These are phyloP conservation scores for Clangula hyemalis DNA, from an alignment of 2,797 vertebrate genomes.

Conservation along the genomic window DNA sequence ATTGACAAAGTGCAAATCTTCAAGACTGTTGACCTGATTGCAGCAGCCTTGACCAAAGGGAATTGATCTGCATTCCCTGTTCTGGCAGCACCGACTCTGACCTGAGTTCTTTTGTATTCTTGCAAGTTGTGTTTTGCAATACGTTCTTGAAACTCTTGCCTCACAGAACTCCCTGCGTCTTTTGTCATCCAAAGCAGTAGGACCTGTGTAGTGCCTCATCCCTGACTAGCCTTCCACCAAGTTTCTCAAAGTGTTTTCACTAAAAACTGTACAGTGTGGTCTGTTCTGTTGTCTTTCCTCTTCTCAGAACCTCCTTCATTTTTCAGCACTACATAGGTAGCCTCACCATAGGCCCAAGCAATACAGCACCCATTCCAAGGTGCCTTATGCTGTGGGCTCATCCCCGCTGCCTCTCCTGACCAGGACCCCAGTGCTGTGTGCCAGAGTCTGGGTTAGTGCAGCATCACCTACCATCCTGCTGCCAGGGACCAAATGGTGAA, in stretches of 20 bases:
- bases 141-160: background rate
- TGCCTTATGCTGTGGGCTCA: background rate
- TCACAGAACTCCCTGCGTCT: accelerated
- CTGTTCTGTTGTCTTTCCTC: background rate
- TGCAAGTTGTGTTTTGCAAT: background rate
- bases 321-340: background rate
- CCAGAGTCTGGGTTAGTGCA: background rate
- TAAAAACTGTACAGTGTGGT: background rate
- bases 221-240: background rate
- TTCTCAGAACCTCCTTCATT: background rate
- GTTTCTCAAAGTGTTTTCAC: background rate
- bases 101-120: background rate
- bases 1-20: slow-evolving; percentile 43
- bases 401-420: background rate
- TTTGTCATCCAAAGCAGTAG: background rate
- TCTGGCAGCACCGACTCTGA: background rate
- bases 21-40: background rate
- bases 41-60: background rate
- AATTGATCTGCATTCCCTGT: background rate
- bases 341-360: background rate
- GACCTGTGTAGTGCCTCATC: background rate
- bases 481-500: background rate
- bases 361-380: background rate
- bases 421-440: background rate
- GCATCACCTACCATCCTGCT: background rate